These are phyloP conservation scores for Chrysotoxum bicinctum DNA, from an alignment of 2,888 invertebrate genomes.

Conservation along the genomic window DNA sequence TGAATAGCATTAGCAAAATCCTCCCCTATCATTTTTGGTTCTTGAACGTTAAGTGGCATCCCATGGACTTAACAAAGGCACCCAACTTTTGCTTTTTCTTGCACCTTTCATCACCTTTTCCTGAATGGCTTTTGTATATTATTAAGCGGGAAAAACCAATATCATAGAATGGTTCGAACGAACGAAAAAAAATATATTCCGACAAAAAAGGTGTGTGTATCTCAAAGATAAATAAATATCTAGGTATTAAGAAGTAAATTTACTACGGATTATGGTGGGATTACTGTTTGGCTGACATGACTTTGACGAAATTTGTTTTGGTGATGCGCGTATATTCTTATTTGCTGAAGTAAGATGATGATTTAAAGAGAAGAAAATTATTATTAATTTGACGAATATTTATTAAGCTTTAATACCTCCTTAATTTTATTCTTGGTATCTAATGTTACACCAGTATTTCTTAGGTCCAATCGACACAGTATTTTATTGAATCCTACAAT, in stretches of 20 bases:
- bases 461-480: slow-evolving; percentile 77
- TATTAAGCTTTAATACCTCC: slow-evolving; percentile 73
- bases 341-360: not conserved
- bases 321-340: not conserved
- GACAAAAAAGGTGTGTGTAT: slow-evolving; percentile 62
- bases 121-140: slow-evolving; percentile 29
- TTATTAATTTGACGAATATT: slow-evolving; percentile 23
- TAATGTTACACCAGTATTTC: slow-evolving; percentile 78
- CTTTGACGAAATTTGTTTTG: slow-evolving; percentile 74
- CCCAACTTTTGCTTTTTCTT: slow-evolving; percentile 8
- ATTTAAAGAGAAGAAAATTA: not conserved
- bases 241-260: slow-evolving; percentile 74
- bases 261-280: slow-evolving; percentile 78
- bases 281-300: slow-evolving; percentile 79
- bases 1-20: slow-evolving; percentile 62
- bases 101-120: slow-evolving; percentile 55
- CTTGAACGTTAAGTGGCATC: slow-evolving; percentile 67
- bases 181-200: not conserved
- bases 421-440: slow-evolving; percentile 77
- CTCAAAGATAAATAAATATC: slow-evolving; percentile 72
- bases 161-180: slow-evolving; percentile 46
- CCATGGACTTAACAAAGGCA: slow-evolving; percentile 50
- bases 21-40: slow-evolving; percentile 30
- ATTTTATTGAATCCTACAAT: slow-evolving; percentile 78
- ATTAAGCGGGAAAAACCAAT: slow-evolving; percentile 53